Evolutionary conservation across 2,113 vertebrate genomes (phyloP), one percentile per base, ranked within the genome.

Genomic region (Sclerurus mexicanus): DNA sequence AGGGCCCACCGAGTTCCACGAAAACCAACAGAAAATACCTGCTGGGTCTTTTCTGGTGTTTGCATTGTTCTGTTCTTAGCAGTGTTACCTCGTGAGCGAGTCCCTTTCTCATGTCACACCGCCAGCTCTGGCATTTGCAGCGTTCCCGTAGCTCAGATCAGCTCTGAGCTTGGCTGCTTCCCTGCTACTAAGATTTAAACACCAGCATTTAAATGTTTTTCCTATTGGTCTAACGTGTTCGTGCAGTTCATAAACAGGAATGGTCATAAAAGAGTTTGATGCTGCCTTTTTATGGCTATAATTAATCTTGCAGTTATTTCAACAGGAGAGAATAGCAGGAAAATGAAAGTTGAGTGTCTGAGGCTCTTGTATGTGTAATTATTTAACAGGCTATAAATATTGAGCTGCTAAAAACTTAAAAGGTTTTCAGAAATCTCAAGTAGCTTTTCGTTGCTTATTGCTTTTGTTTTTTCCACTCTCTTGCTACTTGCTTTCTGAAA

Each of bases 281-380:
- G 75, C 78, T 96, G 66, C 79, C 24, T 72, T 95, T 95, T 93
- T 93, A 95, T 93, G 62, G 47, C 85, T 89, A 3, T 22, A 81
- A 73, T 97, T 86, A 95, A 95, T 92, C 93, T 90, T 75, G 27
- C 40, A 76, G 58, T 88, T 88, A 77, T 42, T 97, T 95, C 91
- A 89, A 25, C 42, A 58, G 72, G 72, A 76, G 60, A 76, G 60
- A 93, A 78, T 66, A 88, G 73, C 72, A 90, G 44, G 68, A 60
- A 78, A 56, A 77, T 93, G 31, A 55, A 95, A 67, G 37, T 35
- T 66, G 75, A 96, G 60, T 37, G 42, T 72, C 33, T 81, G 85
- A 89, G 88, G 76, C 31, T 87, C 83, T 87, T 85, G 60, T 88
- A 39, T 9, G 8, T 84, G 64, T 94, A 90, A 78, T 93, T 96